These are phyloP conservation scores for Drosophila auraria DNA, from an alignment of 1,140 invertebrate genomes.

Conservation along the genomic window DNA sequence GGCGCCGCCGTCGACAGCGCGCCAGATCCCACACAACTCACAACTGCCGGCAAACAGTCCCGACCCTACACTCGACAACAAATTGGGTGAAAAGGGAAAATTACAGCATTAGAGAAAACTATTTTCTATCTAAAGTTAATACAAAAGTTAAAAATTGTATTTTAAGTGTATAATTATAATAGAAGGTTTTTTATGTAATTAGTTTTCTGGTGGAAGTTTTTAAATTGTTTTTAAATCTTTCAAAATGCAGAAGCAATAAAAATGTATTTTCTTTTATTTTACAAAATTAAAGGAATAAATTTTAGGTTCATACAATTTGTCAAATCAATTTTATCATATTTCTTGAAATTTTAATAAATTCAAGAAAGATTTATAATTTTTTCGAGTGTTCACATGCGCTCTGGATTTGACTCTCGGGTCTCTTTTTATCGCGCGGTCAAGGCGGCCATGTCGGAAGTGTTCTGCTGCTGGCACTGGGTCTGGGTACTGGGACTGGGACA, in stretches of 20 bases:
- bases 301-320: not conserved
- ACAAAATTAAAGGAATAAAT: no score
- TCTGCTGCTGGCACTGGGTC: constrained; percentile 20
- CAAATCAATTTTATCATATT: not conserved
- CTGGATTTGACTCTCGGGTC: constrained; percentile 31
- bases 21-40: constrained; percentile 34
- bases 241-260: no score
- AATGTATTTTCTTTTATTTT: not conserved
- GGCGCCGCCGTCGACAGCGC: constrained; percentile 22
- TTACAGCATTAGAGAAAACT: not conserved
- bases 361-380: not conserved
- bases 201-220: not conserved
- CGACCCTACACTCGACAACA: constrained; percentile 17
- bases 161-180: not conserved
- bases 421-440: constrained; percentile 66
- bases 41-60: constrained; percentile 33
- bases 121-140: not conserved
- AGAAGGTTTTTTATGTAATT: not conserved
- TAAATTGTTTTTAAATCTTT: not conserved
- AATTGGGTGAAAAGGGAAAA: not conserved
- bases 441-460: constrained; percentile 54
- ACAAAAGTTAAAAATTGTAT: not conserved
- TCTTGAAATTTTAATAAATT: no score
- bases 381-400: constrained; percentile 28
- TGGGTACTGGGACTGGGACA: constrained; percentile 7